phyloP scores from a whole-genome alignment of 1,140 invertebrate species.

The Pseudomyrmex flavicornis region DNA sequence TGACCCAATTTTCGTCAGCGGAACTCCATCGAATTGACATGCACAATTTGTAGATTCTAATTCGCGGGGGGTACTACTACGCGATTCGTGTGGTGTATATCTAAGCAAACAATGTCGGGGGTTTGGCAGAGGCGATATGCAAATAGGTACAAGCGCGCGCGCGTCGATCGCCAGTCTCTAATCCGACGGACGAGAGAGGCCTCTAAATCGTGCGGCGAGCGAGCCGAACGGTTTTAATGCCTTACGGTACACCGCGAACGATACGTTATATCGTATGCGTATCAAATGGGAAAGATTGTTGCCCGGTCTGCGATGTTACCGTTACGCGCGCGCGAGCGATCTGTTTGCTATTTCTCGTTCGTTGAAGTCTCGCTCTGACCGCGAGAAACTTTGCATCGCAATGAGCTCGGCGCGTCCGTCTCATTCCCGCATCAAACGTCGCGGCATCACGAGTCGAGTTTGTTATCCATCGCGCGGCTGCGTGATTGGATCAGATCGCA shows the following conservation, averaged over 20 bases:
- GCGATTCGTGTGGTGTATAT: not conserved
- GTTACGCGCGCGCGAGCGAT: not conserved
- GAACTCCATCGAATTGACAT: not conserved
- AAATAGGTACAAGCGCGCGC: constrained; percentile 63
- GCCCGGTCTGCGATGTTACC: constrained; percentile 8
- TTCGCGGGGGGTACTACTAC: constrained; percentile 6
- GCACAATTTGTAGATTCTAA: constrained; percentile 32
- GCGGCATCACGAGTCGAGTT: not conserved
- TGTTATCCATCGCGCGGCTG: not conserved
- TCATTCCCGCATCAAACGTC: not conserved
- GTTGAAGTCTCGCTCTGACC: not conserved
- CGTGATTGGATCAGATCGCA: not conserved
- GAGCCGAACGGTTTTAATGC: constrained; percentile 53
- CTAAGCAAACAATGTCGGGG: constrained; percentile 47
- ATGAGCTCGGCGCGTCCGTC: not conserved
- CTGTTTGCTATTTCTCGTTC: constrained; percentile 24
- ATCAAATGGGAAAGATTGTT: constrained; percentile 31
- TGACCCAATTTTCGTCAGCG: not conserved
- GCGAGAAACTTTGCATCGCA: not conserved
- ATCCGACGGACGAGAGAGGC: constrained; percentile 32
- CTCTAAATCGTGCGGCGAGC: not conserved
- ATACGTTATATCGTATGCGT: constrained; percentile 34
- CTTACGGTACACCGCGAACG: constrained; percentile 40
- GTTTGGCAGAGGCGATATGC: constrained; percentile 68
- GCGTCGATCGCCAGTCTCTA: constrained; percentile 54